These are phyloP conservation scores for Sanderia malayensis DNA, from an alignment of 30 jellyfish, hydroid and myxozoan genomes.

Conservation along the genomic window DNA sequence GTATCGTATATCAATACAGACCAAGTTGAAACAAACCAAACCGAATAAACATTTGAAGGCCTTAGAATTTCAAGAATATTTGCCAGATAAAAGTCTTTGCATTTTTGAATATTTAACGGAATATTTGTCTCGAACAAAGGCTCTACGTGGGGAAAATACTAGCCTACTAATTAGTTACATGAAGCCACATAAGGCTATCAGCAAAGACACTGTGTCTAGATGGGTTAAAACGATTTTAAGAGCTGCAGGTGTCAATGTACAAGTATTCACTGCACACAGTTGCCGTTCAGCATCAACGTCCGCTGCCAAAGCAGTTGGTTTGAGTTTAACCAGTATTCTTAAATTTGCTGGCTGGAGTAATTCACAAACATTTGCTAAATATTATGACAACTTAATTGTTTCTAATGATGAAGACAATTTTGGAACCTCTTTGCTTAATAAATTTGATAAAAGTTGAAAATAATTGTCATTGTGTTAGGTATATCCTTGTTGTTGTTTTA, in stretches of 20 bases:
- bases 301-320: background rate
- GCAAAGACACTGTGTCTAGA: background rate
- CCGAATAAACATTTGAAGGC: background rate
- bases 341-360: constrained; percentile 1
- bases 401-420: background rate
- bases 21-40: constrained; percentile 2
- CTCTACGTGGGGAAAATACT: background rate
- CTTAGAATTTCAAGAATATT: background rate
- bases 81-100: background rate
- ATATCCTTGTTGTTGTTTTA: background rate
- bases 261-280: background rate
- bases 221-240: background rate
- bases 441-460: background rate
- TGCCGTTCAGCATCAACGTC: background rate
- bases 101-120: background rate
- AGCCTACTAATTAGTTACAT: background rate
- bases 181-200: background rate
- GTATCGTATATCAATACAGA: background rate
- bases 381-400: background rate
- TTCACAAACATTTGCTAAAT: background rate
- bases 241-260: constrained; percentile 5
- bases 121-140: constrained; percentile 2
- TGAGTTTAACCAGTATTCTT: background rate
- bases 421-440: background rate
- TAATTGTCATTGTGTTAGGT: background rate